Conservation (phyloP, 2,888 invertebrate genomes). For the Ypsolopha scabrella region DNA sequence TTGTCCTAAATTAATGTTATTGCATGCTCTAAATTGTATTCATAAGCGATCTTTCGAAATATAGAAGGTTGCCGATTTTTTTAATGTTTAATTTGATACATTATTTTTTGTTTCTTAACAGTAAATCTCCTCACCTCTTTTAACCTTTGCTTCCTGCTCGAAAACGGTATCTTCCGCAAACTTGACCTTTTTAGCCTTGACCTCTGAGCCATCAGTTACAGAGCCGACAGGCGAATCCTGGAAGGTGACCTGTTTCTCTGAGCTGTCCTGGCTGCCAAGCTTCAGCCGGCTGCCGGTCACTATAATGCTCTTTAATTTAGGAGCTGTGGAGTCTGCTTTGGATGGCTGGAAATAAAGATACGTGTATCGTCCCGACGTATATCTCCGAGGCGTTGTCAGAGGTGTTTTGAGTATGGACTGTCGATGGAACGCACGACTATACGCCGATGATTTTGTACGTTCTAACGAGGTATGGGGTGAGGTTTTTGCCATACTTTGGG, state of each 20-base stretch:
- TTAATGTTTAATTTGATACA: neutral
- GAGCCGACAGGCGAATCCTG: constrained; percentile 36
- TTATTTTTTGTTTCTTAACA: too few relatives aligned
- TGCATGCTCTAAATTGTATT: too few relatives aligned
- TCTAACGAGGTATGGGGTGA: too few relatives aligned
- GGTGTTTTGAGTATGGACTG: too few relatives aligned
- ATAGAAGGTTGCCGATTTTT: too few relatives aligned
- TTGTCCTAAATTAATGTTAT: too few relatives aligned
- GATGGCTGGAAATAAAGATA: constrained; percentile 31
- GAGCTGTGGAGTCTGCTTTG: constrained; percentile 32
- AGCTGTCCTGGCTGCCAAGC: constrained; percentile 50
- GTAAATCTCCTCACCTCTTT: constrained; percentile 38
- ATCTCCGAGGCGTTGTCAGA: too few relatives aligned
- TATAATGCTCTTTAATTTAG: constrained; percentile 56
- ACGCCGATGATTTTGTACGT: too few relatives aligned
- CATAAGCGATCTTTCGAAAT: too few relatives aligned
- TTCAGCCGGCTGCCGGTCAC: constrained; percentile 31
- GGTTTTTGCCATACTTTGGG: too few relatives aligned
- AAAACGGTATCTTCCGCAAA: constrained; percentile 57
- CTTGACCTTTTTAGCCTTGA: constrained; percentile 46
- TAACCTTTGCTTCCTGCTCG: constrained; percentile 32
- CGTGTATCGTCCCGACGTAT: too few relatives aligned
- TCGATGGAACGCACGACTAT: too few relatives aligned
- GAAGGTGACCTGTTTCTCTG: constrained; percentile 51
- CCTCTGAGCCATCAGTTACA: constrained; percentile 26